Conservation (phyloP, 2,797 vertebrate genomes). For the Carapus acus region DNA sequence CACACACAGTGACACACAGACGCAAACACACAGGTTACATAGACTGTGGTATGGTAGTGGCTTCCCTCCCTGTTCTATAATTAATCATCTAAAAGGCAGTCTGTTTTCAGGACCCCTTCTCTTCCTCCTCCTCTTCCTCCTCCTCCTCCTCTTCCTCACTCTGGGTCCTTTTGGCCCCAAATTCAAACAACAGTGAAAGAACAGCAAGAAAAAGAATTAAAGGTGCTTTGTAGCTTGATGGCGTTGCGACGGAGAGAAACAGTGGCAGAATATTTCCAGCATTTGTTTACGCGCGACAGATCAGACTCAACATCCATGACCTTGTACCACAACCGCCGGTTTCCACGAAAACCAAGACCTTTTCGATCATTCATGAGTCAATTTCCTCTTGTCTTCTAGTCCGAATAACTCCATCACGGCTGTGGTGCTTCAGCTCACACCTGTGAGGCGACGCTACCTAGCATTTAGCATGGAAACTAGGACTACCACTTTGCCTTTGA, state of each 20-base stretch:
- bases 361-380: too few relatives aligned
- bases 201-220: constrained; percentile 62
- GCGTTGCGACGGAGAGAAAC: constrained; percentile 44
- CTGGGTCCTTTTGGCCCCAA: constrained; percentile 63
- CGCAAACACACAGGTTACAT: constrained; percentile 26
- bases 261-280: constrained; percentile 28
- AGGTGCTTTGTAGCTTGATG: constrained; percentile 68
- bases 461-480: too few relatives aligned
- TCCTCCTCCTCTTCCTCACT: constrained; percentile 13
- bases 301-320: too few relatives aligned
- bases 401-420: too few relatives aligned
- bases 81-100: constrained; percentile 54
- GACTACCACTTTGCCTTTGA: too few relatives aligned
- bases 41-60: constrained; percentile 58
- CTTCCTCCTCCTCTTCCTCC: constrained; percentile 27
- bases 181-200: constrained; percentile 57
- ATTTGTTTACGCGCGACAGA: too few relatives aligned
- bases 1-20: constrained; percentile 19
- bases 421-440: too few relatives aligned
- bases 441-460: too few relatives aligned
- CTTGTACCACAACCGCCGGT: too few relatives aligned
- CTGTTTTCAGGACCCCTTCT: constrained; percentile 46
- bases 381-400: too few relatives aligned
- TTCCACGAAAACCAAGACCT: too few relatives aligned
- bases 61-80: constrained; percentile 58